These are phyloP conservation scores for Propithecus coquereli DNA, from an alignment of 2,113 vertebrate genomes.

Conservation along the genomic window DNA sequence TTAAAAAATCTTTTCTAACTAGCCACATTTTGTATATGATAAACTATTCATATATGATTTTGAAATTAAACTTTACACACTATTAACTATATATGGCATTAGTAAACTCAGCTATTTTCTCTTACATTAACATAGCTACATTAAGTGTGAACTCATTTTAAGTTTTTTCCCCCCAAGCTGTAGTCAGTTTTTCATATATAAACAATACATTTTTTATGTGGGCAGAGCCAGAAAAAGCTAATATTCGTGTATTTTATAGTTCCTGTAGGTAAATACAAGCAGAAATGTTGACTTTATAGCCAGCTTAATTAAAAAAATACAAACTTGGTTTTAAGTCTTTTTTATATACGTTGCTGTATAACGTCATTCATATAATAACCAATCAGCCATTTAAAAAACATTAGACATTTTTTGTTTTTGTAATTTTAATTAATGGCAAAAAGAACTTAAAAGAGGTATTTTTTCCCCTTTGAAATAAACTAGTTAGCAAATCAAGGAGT, in stretches of 20 bases:
- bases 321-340: not conserved
- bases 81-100: conserved; percentile 8
- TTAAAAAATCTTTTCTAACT: conserved; percentile 46
- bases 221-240: conserved; percentile 25
- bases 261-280: conserved; percentile 12
- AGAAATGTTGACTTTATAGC: conserved; percentile 20
- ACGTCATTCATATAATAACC: not conserved
- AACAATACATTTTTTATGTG: conserved; percentile 15
- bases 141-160: conserved; percentile 2
- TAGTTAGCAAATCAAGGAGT: conserved; percentile 37
- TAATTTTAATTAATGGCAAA: conserved; percentile 39
- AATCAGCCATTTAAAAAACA: conserved; percentile 11
- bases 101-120: conserved; percentile 54
- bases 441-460: conserved; percentile 55
- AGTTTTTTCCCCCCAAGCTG: not conserved
- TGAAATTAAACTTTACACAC: conserved; percentile 53
- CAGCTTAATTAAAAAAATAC: not conserved
- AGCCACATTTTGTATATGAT: conserved; percentile 14
- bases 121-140: not conserved
- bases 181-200: conserved; percentile 27
- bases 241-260: conserved; percentile 44
- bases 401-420: not conserved
- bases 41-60: conserved; percentile 49
- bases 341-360: not conserved
- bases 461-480: conserved; percentile 43